Evolutionary conservation across 2,888 invertebrate species (phyloP), one percentile per base, ranked within the genome.

Genomic region (Melinopterus prodromus): DNA sequence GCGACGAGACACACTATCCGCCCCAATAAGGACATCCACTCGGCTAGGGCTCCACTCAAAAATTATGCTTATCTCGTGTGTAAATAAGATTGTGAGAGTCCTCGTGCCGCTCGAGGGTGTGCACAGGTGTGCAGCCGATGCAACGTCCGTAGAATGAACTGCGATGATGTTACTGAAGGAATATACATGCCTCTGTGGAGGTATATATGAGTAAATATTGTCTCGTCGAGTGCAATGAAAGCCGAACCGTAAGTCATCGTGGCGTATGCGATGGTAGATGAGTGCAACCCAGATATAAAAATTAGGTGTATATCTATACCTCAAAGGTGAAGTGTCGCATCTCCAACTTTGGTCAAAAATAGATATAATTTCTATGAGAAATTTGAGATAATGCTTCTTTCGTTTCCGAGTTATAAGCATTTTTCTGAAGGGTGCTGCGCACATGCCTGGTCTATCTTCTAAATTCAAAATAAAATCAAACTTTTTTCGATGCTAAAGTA

Each of bases 21-120:
- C 53, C 26, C 53, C 53, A 53, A 12, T 53, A 12, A 53, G 53
- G 53, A 53, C 26, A 26, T 26, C 26, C 26, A 26, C 53, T 53
- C 53, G 53, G 7, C 53, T 7, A 53, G 53, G 7, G 53, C 53
- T 53, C 53, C 53, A 53, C 53, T 53, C 53, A 53, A 53, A 53
- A 53, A 53, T 53, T 53, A 53, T 53, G 53, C 53, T 53, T 53
- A 53, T 53, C 53, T 53, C 53, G 53, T 53, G 53, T 53, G 53
- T 53, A 53, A 53, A 53, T 53, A 53, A 53, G 53, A 53, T 53
- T 53, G 53, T 53, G 53, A 53, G 53, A 53, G 53, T 53, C 53
- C 53, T 53, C 53, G 53, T 53, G 53, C 53, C 53, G 9, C 53
- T 53, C 1, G 53, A 53, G 53, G 53, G 53, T 53, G 53, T 53